Conservation (phyloP, 2,888 invertebrate species). For the Oscheius sp. region DNA sequence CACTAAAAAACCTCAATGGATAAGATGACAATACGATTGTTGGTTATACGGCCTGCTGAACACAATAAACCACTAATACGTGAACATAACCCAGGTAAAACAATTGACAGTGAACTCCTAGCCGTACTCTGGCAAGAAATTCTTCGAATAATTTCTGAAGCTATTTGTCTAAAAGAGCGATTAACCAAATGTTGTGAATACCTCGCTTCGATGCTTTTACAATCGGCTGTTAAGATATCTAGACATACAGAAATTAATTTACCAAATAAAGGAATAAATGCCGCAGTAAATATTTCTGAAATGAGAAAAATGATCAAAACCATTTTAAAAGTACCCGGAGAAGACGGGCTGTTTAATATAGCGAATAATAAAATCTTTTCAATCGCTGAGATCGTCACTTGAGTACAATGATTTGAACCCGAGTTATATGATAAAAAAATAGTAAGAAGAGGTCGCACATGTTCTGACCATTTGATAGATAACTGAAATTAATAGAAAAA, state of each 20-base stretch:
- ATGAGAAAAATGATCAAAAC: no score
- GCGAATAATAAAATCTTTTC: neutral
- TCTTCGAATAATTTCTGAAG: neutral
- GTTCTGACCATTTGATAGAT: conserved; percentile 33
- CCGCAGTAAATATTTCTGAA: conserved; percentile 11
- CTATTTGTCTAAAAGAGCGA: neutral
- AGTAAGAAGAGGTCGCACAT: conserved; percentile 25
- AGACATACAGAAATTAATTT: conserved; percentile 31
- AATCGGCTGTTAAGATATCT: neutral
- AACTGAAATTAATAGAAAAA: neutral
- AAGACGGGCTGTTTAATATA: neutral
- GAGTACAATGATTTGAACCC: conserved; percentile 13
- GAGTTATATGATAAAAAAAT: conserved; percentile 21
- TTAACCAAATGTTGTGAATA: neutral
- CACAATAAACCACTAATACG: neutral
- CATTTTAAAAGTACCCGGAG: neutral
- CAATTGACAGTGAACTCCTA: conserved; percentile 2
- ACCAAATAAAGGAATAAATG: conserved; percentile 21
- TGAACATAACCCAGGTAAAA: conserved; percentile 22
- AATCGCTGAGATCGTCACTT: conserved; percentile 15
- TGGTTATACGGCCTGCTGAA: neutral
- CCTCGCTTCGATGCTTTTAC: conserved; percentile 28
- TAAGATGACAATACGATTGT: neutral
- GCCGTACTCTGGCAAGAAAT: neutral
- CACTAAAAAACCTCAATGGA: neutral